These are phyloP conservation scores for Onychostoma macrolepis DNA, from an alignment of 2,113 vertebrate genomes.

Conservation along the genomic window DNA sequence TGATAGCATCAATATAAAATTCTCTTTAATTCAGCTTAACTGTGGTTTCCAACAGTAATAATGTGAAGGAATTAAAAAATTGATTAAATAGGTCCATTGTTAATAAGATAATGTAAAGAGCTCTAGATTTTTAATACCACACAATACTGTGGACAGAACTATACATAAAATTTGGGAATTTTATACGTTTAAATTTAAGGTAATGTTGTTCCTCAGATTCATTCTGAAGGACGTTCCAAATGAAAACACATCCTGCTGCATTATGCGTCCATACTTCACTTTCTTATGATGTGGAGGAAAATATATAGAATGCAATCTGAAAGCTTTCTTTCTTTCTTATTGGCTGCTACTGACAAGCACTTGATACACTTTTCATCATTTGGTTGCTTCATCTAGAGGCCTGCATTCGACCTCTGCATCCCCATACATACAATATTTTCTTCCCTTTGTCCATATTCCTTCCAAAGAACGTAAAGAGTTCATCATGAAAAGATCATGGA, in stretches of 20 bases:
- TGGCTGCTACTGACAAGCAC: not conserved
- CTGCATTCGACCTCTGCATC: not conserved
- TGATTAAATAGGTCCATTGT: not conserved
- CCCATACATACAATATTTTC: not conserved
- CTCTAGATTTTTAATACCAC: not conserved
- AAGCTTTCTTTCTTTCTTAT: not conserved
- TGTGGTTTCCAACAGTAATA: not conserved
- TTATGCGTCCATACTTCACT: not conserved
- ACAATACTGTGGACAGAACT: not conserved
- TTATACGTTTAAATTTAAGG: too few relatives aligned
- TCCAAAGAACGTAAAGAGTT: not conserved
- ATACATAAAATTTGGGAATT: not conserved
- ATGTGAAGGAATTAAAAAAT: not conserved
- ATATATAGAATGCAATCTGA: not conserved
- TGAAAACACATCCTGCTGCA: not conserved
- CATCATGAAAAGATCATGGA: not conserved
- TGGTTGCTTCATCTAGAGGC: not conserved
- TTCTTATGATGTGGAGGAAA: not conserved
- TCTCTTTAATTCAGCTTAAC: not conserved
- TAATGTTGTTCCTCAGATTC: not conserved
- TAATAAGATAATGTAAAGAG: not conserved
- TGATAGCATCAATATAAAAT: not conserved
- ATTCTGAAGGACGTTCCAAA: not conserved
- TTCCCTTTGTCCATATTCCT: not conserved
- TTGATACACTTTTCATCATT: slow-evolving; percentile 26